phyloP scores from a whole-genome alignment of 2,888 invertebrate genomes.

The Torymus texanus region DNA sequence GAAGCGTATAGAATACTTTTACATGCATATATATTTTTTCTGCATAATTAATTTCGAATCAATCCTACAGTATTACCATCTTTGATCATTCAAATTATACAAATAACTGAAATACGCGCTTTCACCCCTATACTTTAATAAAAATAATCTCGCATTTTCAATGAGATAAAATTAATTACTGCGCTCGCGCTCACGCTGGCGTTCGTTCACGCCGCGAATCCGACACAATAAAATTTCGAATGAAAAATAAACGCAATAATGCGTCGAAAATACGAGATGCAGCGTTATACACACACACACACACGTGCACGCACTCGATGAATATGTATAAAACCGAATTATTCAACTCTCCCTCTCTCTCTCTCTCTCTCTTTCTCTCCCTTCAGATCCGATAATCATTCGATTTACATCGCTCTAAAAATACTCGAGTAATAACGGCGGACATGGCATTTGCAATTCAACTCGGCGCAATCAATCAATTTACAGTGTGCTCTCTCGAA shows the following conservation, averaged over 20 bases:
- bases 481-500: conserved; percentile 14
- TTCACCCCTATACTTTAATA: too few species aligned
- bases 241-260: conserved; percentile 9
- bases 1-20: too few species aligned
- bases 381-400: conserved; percentile 34
- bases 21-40: too few species aligned
- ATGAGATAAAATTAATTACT: conserved; percentile 35
- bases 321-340: conserved; percentile 46
- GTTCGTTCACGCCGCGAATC: background rate
- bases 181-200: background rate
- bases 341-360: conserved; percentile 11
- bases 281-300: background rate
- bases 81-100: background rate
- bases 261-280: background rate
- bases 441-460: conserved; percentile 40
- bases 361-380: too few species aligned
- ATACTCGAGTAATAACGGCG: conserved; percentile 27
- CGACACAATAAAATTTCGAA: conserved; percentile 9
- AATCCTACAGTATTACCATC: too few species aligned
- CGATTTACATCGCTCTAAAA: conserved; percentile 38
- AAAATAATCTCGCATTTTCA: background rate
- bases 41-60: too few species aligned
- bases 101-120: background rate
- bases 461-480: conserved; percentile 48
- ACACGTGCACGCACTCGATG: background rate